Conservation (phyloP, 1,140 invertebrate species). For the Mylabris phalerata region DNA sequence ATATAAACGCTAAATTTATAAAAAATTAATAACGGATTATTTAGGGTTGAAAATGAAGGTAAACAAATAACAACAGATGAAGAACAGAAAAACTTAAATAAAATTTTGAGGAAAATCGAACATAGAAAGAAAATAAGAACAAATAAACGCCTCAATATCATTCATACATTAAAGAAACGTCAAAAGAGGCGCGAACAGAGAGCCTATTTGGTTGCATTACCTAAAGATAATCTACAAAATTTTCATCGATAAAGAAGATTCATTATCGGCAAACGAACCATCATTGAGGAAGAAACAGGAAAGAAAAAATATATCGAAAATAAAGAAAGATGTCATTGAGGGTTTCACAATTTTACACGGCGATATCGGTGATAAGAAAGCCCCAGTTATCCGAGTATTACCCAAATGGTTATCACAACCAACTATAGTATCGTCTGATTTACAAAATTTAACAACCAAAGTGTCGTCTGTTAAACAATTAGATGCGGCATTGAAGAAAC, state of each 20-base stretch:
- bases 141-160: background rate
- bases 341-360: background rate
- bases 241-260: background rate
- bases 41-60: too few relatives aligned
- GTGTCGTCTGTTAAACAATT: conserved; percentile 56
- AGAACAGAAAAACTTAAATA: background rate
- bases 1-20: too few relatives aligned
- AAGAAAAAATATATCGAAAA: background rate
- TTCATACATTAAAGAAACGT: background rate
- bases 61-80: too few relatives aligned
- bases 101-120: background rate
- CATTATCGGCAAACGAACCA: background rate
- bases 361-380: background rate
- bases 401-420: conserved; percentile 84
- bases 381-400: conserved; percentile 53
- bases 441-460: conserved; percentile 52
- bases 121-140: background rate
- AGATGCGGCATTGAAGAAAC: conserved; percentile 54
- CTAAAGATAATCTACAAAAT: background rate
- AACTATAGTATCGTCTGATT: conserved; percentile 62
- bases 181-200: background rate
- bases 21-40: too few relatives aligned
- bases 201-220: background rate
- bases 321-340: background rate
- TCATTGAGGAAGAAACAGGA: background rate